Evolutionary conservation across 2,797 vertebrate species (phyloP).

Genomic region (Paramormyrops hopkinsi): DNA sequence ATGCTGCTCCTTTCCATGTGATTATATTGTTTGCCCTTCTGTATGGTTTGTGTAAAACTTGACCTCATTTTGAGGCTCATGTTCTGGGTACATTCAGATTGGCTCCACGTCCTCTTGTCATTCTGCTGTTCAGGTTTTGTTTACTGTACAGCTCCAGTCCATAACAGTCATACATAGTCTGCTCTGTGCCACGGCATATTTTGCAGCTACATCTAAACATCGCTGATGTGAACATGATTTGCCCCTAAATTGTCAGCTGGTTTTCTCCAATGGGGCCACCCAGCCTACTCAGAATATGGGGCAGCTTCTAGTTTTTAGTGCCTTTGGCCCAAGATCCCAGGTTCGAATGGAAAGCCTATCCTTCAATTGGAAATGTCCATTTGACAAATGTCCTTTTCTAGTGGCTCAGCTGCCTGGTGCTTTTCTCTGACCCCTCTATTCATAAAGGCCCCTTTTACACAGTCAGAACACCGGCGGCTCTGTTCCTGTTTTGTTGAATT

Average conservation of each 20-base stretch:
- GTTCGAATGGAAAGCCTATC: not conserved
- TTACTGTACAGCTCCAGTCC: not conserved
- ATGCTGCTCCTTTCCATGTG: not conserved
- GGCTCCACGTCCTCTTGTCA: not conserved
- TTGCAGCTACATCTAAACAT: not conserved
- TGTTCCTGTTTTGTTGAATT: not conserved
- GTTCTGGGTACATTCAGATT: not conserved
- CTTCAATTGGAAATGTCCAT: not conserved
- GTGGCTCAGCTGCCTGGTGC: not conserved
- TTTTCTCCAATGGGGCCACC: not conserved
- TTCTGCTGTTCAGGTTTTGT: not conserved
- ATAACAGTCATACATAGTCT: not conserved
- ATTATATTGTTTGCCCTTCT: not conserved
- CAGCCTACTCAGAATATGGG: not conserved
- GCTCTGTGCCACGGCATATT: not conserved
- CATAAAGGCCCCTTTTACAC: not conserved
- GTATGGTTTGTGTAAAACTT: not conserved
- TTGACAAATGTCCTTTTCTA: slow-evolving; percentile 4
- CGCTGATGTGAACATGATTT: not conserved
- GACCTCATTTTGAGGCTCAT: not conserved
- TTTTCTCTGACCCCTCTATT: not conserved
- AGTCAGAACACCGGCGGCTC: not conserved
- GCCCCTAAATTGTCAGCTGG: not conserved
- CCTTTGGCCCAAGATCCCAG: not conserved
- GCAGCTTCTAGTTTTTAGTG: not conserved